Conservation (phyloP, 2,797 vertebrate genomes). For the Periophthalmus magnuspinnatus region DNA sequence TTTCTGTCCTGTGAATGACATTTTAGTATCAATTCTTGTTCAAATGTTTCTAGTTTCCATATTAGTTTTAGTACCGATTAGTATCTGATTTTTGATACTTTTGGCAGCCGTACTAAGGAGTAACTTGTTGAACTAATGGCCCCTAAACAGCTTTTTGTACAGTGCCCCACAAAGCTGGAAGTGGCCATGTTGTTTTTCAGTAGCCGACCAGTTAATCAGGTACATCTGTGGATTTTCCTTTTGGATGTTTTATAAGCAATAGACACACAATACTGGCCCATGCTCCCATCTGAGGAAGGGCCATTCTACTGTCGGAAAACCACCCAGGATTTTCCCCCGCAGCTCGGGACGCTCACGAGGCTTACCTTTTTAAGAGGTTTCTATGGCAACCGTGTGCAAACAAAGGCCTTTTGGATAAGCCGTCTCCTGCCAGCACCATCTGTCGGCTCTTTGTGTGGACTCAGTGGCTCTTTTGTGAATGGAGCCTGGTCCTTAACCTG, state of each 20-base stretch:
- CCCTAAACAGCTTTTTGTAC: background rate
- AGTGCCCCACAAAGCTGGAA: background rate
- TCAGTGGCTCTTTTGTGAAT: conserved; percentile 1
- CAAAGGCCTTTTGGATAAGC: conserved; percentile 9
- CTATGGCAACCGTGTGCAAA: conserved; percentile 41
- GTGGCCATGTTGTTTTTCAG: background rate
- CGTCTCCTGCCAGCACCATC: conserved; percentile 16
- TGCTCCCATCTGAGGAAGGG: too few species aligned
- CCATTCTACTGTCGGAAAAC: background rate
- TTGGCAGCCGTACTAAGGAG: too few species aligned
- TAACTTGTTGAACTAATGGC: too few species aligned
- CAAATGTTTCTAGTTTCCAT: too few species aligned
- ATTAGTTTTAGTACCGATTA: too few species aligned
- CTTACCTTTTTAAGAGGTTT: conserved; percentile 49
- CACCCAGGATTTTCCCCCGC: conserved; percentile 11
- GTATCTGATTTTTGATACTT: too few species aligned
- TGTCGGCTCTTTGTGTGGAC: conserved; percentile 10
- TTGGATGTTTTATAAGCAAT: too few species aligned
- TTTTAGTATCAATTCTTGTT: too few species aligned
- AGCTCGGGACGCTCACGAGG: conserved; percentile 11
- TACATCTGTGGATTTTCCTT: too few species aligned
- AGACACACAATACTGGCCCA: too few species aligned
- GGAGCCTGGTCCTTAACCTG: background rate
- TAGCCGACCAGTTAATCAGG: background rate
- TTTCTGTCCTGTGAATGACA: too few species aligned